Evolutionary conservation across 2,888 invertebrate species (phyloP).

Genomic region (Eupithecia pulchellata): DNA sequence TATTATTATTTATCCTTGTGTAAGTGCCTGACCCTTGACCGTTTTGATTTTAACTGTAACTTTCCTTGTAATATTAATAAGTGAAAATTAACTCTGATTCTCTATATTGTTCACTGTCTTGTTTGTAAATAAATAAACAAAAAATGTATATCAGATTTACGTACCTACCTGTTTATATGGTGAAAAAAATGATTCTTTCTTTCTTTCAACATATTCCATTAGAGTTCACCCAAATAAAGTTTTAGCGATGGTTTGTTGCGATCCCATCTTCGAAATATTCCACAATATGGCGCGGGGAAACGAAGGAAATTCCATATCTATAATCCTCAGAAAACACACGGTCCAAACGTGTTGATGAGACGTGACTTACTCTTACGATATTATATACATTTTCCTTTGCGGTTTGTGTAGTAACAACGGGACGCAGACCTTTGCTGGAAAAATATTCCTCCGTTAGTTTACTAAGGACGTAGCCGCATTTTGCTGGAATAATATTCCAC

Average conservation of each 20-base stretch:
- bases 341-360: constrained; percentile 5
- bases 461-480: neutral
- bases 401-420: neutral
- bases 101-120: too few species aligned
- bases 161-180: too few species aligned
- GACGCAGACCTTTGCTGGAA: neutral
- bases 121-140: too few species aligned
- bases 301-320: neutral
- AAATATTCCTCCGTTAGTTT: too few species aligned
- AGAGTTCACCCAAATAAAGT: neutral
- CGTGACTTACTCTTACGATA: constrained; percentile 2
- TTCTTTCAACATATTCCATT: too few species aligned
- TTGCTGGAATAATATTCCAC: neutral
- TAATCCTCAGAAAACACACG: constrained; percentile 8
- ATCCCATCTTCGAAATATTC: neutral
- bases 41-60: too few species aligned
- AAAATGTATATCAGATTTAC: too few species aligned
- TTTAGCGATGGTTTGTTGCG: neutral
- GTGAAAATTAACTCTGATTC: too few species aligned
- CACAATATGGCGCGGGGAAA: neutral
- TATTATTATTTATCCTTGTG: too few species aligned
- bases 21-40: too few species aligned
- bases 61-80: too few species aligned
- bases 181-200: too few species aligned
- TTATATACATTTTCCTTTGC: constrained; percentile 1